These are phyloP conservation scores for Thymelicus sylvestris DNA, from an alignment of 2,888 invertebrate species.

Conservation along the genomic window DNA sequence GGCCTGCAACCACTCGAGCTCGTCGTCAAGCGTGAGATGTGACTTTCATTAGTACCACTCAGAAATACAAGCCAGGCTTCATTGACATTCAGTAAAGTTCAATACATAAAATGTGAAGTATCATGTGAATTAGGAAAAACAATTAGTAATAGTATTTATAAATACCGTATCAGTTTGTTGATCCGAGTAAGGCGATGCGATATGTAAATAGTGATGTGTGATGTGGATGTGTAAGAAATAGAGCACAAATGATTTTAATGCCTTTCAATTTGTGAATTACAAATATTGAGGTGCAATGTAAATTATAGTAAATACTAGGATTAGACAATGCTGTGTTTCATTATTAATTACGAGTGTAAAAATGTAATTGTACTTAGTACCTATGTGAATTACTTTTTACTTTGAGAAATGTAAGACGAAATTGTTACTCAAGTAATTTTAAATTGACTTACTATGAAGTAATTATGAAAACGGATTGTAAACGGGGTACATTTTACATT, in stretches of 20 bases:
- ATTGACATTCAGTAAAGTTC: slow-evolving; percentile 10
- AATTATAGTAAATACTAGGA: neutral
- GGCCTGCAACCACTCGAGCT: slow-evolving; percentile 74
- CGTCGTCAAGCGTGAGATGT: slow-evolving; percentile 79
- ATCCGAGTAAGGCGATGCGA: too few relatives aligned
- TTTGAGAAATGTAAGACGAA: neutral
- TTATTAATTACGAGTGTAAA: slow-evolving; percentile 1
- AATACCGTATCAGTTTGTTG: neutral
- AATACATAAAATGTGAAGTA: slow-evolving; percentile 24
- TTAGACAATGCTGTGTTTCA: neutral
- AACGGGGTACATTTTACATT: neutral
- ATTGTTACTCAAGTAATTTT: too few relatives aligned
- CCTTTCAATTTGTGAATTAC: slow-evolving; percentile 1
- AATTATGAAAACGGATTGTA: neutral
- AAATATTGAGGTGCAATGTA: neutral
- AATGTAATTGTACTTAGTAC: neutral
- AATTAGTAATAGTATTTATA: neutral
- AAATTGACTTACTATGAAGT: too few relatives aligned
- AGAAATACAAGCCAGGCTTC: slow-evolving; percentile 8
- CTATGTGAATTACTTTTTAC: neutral
- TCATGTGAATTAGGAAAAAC: slow-evolving; percentile 23
- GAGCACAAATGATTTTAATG: slow-evolving; percentile 24
- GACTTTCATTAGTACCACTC: slow-evolving; percentile 44
- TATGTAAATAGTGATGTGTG: slow-evolving; percentile 11
- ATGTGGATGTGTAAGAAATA: neutral